phyloP scores from a whole-genome alignment of 1,140 invertebrate species.

The Mercenaria mercenaria region DNA sequence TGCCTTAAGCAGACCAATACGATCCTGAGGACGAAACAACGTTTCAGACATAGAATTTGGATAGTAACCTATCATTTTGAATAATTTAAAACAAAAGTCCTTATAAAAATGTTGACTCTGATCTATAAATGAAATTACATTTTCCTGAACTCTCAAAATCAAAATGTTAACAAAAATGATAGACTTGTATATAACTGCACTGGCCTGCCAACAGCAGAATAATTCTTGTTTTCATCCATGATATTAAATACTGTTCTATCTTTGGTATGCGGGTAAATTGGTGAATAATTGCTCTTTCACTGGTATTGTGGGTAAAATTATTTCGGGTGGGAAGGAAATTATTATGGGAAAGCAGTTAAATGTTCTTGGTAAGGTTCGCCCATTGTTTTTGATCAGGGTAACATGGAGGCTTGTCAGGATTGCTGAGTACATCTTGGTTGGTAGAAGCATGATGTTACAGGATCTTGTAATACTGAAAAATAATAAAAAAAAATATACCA shows the following conservation, averaged over 20 bases:
- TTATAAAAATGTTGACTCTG: not conserved
- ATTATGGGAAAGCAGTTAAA: not conserved
- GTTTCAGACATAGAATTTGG: slow-evolving; percentile 25
- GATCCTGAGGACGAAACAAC: slow-evolving; percentile 20
- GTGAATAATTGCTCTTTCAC: not conserved
- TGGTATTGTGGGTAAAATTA: not conserved
- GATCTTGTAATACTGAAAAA: not conserved
- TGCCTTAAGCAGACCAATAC: not conserved
- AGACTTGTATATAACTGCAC: not conserved
- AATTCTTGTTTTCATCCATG: not conserved
- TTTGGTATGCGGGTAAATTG: not conserved
- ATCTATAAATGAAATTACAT: not conserved
- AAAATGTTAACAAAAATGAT: not conserved
- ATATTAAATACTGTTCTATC: not conserved
- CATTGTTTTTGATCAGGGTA: not conserved
- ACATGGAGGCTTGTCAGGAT: not conserved
- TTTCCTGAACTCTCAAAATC: not conserved
- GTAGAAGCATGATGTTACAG: not conserved
- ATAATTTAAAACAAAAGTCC: not conserved
- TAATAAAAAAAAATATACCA: not conserved
- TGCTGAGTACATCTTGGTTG: not conserved
- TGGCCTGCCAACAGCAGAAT: not conserved
- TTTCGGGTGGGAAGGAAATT: not conserved
- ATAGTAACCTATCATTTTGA: slow-evolving; percentile 36
- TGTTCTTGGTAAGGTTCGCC: not conserved